phyloP scores from a whole-genome alignment of 2,888 invertebrate species.

The Caenorhabditis angaria region DNA sequence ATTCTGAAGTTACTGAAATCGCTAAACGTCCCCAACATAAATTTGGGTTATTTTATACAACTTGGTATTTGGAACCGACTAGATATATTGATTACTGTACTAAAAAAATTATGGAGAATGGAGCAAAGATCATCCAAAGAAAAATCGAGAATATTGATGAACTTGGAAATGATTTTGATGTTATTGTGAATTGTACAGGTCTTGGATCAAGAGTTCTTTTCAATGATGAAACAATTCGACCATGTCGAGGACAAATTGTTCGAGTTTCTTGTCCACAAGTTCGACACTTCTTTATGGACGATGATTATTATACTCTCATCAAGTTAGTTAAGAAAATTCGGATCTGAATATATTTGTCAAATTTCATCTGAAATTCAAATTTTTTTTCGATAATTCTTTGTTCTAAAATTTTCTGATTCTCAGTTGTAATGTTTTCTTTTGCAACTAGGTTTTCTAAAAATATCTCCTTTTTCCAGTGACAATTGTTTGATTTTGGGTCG shows the following conservation, averaged over 20 bases:
- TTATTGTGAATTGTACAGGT: constrained; percentile 85
- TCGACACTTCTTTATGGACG: constrained; percentile 76
- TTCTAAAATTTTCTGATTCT: too few species aligned
- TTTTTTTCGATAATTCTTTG: too few species aligned
- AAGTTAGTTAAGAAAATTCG: constrained; percentile 77
- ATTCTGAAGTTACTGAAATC: too few species aligned
- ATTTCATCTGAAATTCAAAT: too few species aligned
- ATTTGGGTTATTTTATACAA: too few species aligned
- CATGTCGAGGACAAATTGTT: constrained; percentile 76
- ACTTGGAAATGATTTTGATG: constrained; percentile 55
- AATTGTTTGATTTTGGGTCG: constrained; percentile 80
- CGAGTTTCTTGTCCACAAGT: constrained; percentile 76
- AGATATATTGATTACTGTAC: constrained; percentile 39
- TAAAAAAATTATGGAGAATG: constrained; percentile 40
- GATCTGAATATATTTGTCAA: background rate
- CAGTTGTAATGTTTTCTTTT: too few species aligned
- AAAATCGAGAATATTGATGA: constrained; percentile 28
- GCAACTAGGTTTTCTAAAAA: too few species aligned
- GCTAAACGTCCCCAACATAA: too few species aligned
- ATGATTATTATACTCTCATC: constrained; percentile 82
- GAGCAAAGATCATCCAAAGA: constrained; percentile 29
- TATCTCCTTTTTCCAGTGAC: constrained; percentile 39
- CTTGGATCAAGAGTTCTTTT: constrained; percentile 79
- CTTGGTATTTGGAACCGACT: too few species aligned
- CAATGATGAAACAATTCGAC: constrained; percentile 76